Base-by-base conservation (phyloP, 2,797 vertebrate species). In the Danio jaintianensis region DNA sequence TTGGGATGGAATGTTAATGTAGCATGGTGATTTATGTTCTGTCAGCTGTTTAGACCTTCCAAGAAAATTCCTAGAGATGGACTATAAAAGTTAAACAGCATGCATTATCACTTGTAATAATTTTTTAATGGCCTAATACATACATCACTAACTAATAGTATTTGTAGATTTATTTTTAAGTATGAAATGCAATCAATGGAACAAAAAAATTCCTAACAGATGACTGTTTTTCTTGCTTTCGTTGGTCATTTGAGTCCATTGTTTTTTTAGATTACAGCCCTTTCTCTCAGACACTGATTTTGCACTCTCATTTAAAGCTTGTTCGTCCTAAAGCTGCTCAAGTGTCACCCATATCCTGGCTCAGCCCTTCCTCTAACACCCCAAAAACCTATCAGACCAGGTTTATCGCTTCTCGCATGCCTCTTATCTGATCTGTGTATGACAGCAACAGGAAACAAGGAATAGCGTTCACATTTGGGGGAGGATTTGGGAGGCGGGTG, bases 1-100 rank as follows among this genome's bases (percentile, higher is more conserved):
- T 78, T 61, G 42, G 66, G 43, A 40, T 59, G 66, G 43, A 61
- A 7, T 88, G 88, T 89, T 88, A 87, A 87, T 86, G 53, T 88
- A 90, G 89, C 87, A 87, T 59, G 59, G 68, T 48, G 15, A 0
- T 59, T 9, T 15, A 45, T 87, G 83, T 81, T 83, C 63, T 85
- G 12, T 86, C 84, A 82, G 81, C 67, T 78, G 62, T 52, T 78
- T 18, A 16, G 11, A 68, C 8, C 13, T 68, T 75, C 42, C 62
- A 73, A 67, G 52, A 56, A 58, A 67, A 42, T 55, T 40, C 5
- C 22, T 12, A 6, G 4, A 18, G 11, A 45, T 52, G 12, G 42
- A 38, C 22, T 47, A 61, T 59, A 52, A 42, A 79, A 62, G 29
- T 70, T 52, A 6, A 70, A 38, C 29, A 2, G 8, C 66, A 16